Conservation (phyloP, 2,797 vertebrate genomes). For the Anabacerthia variegaticeps region DNA sequence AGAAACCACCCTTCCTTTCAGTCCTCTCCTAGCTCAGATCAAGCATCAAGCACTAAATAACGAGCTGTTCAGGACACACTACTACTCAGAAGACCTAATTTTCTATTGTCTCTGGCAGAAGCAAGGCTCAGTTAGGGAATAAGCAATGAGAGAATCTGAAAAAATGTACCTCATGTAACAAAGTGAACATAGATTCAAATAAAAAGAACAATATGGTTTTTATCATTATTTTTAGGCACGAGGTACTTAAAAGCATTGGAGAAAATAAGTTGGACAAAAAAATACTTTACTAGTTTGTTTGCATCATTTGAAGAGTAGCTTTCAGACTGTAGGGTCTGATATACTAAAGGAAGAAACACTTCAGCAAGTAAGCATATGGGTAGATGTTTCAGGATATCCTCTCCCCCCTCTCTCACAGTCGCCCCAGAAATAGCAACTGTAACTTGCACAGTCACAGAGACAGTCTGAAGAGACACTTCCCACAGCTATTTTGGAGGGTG, state of each 20-base stretch:
- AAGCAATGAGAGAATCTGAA: neutral
- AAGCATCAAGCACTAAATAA: neutral
- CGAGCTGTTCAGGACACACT: neutral
- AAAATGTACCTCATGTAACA: neutral
- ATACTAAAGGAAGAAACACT: neutral
- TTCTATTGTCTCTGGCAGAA: constrained; percentile 17
- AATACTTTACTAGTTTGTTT: neutral
- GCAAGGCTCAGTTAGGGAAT: neutral
- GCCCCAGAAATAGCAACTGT: neutral
- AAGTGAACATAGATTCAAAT: neutral
- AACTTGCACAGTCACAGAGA: neutral
- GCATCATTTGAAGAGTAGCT: neutral
- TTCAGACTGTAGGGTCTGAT: neutral
- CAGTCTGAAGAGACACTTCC: neutral
- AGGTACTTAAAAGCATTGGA: neutral
- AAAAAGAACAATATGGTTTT: neutral
- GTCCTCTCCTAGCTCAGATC: neutral
- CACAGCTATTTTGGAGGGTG: neutral
- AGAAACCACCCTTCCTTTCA: constrained; percentile 12
- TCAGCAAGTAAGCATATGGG: neutral
- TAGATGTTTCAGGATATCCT: neutral
- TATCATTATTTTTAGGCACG: neutral
- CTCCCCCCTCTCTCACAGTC: neutral
- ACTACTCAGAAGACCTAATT: neutral
- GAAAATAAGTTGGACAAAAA: neutral